phyloP scores from a whole-genome alignment of 2,888 invertebrate species.

The Mylabris sibirica region DNA sequence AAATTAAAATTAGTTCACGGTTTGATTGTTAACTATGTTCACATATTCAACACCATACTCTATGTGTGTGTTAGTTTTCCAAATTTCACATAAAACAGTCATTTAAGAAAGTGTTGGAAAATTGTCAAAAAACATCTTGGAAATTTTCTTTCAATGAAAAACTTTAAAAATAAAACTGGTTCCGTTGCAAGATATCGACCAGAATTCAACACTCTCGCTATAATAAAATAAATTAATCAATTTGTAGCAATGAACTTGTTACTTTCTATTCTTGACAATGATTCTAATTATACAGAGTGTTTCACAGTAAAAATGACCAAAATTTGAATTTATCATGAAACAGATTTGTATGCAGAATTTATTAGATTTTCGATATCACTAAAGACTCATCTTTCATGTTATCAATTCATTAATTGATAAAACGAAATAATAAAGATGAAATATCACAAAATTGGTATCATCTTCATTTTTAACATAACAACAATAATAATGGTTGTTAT shows the following conservation, averaged over 20 bases:
- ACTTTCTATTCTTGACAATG: conserved; percentile 27
- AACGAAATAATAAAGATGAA: background rate
- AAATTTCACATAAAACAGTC: too few species aligned
- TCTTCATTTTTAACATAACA: conserved; percentile 20
- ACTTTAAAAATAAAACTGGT: background rate
- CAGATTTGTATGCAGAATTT: too few species aligned
- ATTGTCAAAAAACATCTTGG: background rate
- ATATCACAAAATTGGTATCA: background rate
- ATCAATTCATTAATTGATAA: background rate
- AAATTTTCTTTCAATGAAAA: background rate
- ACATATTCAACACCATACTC: too few species aligned
- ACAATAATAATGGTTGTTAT: conserved; percentile 2
- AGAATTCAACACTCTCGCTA: background rate
- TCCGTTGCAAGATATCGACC: background rate
- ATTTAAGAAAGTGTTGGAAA: background rate
- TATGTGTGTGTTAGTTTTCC: too few species aligned
- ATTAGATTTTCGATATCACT: background rate
- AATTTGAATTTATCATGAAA: too few species aligned
- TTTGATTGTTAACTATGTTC: background rate
- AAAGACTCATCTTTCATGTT: background rate
- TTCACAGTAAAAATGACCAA: too few species aligned
- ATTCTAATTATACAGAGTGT: conserved; percentile 17
- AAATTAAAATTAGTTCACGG: background rate
- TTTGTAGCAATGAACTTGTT: conserved; percentile 24
- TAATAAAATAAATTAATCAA: background rate